Percentiles rank a stretch among this genome's conserved stretches.
Conservation (phyloP, 2,113 vertebrate species). For the Zapornia atra region DNA sequence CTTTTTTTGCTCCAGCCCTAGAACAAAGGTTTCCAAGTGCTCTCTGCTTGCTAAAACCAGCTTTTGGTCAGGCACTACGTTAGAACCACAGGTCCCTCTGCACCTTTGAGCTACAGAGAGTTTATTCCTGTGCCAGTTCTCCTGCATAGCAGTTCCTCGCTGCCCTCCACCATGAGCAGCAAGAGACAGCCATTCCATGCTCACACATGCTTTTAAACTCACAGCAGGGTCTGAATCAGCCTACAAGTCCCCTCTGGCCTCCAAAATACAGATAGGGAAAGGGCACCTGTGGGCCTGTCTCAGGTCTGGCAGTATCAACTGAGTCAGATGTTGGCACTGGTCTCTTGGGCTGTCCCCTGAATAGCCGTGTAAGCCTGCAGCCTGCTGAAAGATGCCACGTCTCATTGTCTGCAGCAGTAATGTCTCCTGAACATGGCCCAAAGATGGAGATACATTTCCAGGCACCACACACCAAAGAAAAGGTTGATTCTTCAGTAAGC, state of each 20-base stretch:
- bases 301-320: not conserved
- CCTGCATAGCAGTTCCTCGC: not conserved
- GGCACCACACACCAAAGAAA: not conserved
- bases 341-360: not conserved
- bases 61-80: not conserved
- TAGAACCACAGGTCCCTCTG: not conserved
- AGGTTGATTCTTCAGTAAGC: not conserved
- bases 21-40: not conserved
- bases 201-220: not conserved
- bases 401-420: not conserved
- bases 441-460: not conserved
- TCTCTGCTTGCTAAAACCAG: not conserved
- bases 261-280: not conserved
- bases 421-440: not conserved
- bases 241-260: not conserved
- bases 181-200: not conserved
- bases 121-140: not conserved
- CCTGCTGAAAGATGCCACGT: not conserved
- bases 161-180: not conserved
- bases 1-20: not conserved
- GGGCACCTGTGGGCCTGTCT: not conserved
- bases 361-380: not conserved
- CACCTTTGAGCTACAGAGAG: not conserved
- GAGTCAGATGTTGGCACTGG: not conserved
- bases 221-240: not conserved